Base-by-base conservation (phyloP, 2,888 invertebrate species). In the Ichneumoninae sp. region DNA sequence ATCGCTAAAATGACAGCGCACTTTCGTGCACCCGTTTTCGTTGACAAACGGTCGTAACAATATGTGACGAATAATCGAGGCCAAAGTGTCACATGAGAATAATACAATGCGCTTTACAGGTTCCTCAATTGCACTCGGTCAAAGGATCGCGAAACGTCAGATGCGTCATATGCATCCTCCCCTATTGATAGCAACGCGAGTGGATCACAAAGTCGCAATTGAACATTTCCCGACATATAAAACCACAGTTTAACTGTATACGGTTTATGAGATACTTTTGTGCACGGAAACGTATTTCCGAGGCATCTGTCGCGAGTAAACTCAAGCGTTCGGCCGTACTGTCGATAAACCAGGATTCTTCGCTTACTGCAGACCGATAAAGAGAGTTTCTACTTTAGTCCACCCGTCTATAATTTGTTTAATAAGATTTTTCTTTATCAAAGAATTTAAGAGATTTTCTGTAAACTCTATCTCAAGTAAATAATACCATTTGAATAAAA, bases 161-260 rank as follows among this genome's bases (percentile, higher is more conserved):
- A 52, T 47, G 57, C 57, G 57, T 57, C 26, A 26, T 57, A 10
- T 8, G 47, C 75, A 75, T 75, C 75, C 65, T 75, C 75, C 75
- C 33, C 65, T 74, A 19, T 50, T 36, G 75, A 75, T 65, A 65
- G 33, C 65, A 50, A 50, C 50, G 50, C 33, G 30, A 65, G 22
- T 13, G 1, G 44, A 6, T n/a, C 33, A 30, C 13, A 33, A 47
- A 75, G 75, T 36, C 75, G 75, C 50, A 75, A 75, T 75, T 36
- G 65, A 52, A 50, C 36, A 50, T 65, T 52, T 26, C 33, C 30
- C 19, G 30, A 75, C 50, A n/a, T 22, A 47, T 50, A 50, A 62
- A 74, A 33, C 26, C 47, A 22, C n/a, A 33, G 62, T 47, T 40
- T 13, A 40, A 57, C 36, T 71, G 40, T 71, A 57, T 71, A 40